Evolutionary conservation across 64 coral and sea anemone genomes (phyloP).

Genomic region (Montipora cactus): DNA sequence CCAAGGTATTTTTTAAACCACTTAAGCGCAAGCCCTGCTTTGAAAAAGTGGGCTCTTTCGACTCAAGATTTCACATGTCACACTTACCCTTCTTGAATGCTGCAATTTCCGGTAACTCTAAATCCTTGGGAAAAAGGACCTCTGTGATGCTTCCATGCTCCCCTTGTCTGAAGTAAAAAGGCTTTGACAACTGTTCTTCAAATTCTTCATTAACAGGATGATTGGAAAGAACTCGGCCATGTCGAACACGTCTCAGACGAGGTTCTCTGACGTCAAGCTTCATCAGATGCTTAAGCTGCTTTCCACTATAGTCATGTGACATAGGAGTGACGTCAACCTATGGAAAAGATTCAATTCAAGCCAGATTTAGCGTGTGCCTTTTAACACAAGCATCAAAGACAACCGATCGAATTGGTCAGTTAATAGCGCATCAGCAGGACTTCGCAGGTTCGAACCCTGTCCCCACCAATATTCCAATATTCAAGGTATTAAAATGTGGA

Average conservation of each 20-base stretch:
- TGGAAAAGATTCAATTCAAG: background rate
- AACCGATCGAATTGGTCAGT: no score
- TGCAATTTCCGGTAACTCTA: slow-evolving; percentile 36
- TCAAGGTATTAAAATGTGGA: no score
- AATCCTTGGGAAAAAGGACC: slow-evolving; percentile 54
- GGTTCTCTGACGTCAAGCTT: slow-evolving; percentile 57
- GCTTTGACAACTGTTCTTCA: slow-evolving; percentile 63
- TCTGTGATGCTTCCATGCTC: slow-evolving; percentile 62
- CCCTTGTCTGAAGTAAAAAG: slow-evolving; percentile 70
- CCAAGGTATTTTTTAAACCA: no score
- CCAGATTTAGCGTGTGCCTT: no score
- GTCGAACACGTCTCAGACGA: slow-evolving; percentile 56
- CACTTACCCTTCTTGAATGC: slow-evolving; percentile 71
- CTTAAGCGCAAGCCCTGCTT: no score
- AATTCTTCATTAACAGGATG: slow-evolving; percentile 79
- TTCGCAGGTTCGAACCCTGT: no score
- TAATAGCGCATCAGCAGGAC: no score
- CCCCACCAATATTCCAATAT: no score
- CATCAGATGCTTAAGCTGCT: slow-evolving; percentile 8
- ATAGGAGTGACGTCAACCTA: slow-evolving; percentile 61
- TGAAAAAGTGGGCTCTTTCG: no score
- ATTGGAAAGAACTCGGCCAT: slow-evolving; percentile 21
- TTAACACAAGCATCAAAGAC: no score
- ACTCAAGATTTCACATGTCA: no score
- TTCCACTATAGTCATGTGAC: slow-evolving; percentile 21